Conservation (phyloP, 1,140 invertebrate genomes). For the Zaprionus africanus region DNA sequence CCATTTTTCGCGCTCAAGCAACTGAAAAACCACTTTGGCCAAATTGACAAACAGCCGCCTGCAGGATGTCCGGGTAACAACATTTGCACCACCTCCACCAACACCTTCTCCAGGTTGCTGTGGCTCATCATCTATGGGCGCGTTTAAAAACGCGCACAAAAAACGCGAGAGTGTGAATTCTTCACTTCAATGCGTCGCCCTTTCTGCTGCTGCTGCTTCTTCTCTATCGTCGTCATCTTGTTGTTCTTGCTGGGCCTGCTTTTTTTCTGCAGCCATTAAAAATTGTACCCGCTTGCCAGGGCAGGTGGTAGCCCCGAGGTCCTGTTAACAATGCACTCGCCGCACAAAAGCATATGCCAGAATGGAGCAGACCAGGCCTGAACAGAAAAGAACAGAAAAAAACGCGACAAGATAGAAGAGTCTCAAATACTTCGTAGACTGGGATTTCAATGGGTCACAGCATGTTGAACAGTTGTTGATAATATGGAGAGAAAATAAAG, state of each 20-base stretch:
- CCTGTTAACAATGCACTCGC: constrained; percentile 70
- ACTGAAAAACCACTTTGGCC: constrained; percentile 84
- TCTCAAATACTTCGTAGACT: background rate
- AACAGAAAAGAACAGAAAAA: constrained; percentile 16
- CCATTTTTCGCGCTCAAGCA: constrained; percentile 84
- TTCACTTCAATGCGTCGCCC: constrained; percentile 79
- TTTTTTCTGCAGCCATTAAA: constrained; percentile 74
- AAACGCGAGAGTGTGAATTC: constrained; percentile 79
- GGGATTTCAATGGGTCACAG: background rate
- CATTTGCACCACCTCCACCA: constrained; percentile 45
- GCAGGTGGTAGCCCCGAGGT: constrained; percentile 65
- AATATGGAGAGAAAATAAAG: too few relatives aligned
- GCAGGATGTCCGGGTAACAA: constrained; percentile 71
- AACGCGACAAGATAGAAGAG: constrained; percentile 22
- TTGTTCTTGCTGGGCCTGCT: background rate
- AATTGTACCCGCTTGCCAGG: constrained; percentile 69
- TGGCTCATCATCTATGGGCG: constrained; percentile 24
- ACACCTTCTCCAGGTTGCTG: background rate
- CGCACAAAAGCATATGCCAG: constrained; percentile 69
- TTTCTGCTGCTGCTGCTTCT: constrained; percentile 22
- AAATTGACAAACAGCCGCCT: constrained; percentile 79
- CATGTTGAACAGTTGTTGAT: background rate
- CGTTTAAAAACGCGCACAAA: constrained; percentile 62
- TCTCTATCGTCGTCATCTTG: background rate
- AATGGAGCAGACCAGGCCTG: background rate